Evolutionary conservation across 2,113 vertebrate species (phyloP).

Genomic region (Catagonus wagneri): DNA sequence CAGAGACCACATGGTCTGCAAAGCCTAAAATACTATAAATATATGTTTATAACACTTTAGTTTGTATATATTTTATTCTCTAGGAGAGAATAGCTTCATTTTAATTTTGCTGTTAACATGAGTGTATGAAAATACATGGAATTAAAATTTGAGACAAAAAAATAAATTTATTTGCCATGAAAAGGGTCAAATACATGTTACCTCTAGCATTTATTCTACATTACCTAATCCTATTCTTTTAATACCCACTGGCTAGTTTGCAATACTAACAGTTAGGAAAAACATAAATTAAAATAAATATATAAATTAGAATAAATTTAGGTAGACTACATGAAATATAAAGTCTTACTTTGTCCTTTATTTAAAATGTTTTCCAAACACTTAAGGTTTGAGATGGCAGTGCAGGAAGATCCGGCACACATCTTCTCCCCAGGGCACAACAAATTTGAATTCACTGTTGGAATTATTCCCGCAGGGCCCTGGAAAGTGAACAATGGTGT

Average conservation of each 20-base stretch:
- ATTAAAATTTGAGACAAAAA: constrained; percentile 19
- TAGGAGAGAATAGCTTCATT: not conserved
- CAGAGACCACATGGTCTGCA: not conserved
- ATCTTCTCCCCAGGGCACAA: not conserved
- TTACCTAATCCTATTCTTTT: not conserved
- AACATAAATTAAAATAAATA: not conserved
- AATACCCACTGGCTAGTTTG: not conserved
- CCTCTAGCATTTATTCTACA: not conserved
- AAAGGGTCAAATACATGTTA: not conserved
- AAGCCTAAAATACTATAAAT: not conserved
- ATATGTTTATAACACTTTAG: not conserved
- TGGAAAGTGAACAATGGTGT: not conserved
- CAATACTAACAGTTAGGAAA: not conserved
- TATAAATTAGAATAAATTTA: not conserved
- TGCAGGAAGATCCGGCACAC: not conserved
- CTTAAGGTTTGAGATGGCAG: not conserved
- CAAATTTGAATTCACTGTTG: not conserved
- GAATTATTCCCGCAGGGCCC: not conserved
- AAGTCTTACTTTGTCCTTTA: not conserved
- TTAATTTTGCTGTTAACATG: not conserved
- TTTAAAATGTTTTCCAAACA: not conserved
- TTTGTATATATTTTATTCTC: not conserved
- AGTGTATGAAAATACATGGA: not conserved
- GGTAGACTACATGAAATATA: not conserved
- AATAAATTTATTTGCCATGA: not conserved